A percentile compares a stretch with the other conserved stretches of the same genome.
phyloP scores from a whole-genome alignment of 2,797 vertebrate species.

The Acipenser transmontanus region DNA sequence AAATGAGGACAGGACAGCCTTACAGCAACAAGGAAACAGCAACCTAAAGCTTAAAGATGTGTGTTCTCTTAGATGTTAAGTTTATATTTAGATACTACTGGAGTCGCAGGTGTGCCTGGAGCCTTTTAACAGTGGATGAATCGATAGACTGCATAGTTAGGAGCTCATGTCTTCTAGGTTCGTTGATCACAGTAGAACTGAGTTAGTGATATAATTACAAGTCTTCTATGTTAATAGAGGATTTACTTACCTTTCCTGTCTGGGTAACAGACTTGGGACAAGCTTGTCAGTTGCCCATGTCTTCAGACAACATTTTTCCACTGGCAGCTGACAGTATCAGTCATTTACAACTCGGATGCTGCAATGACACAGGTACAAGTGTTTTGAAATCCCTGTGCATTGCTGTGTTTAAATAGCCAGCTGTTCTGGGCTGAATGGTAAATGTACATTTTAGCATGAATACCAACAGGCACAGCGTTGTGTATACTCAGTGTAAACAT shows the following conservation, averaged over 20 bases:
- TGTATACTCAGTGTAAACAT: background rate
- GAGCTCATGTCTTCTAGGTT: no score
- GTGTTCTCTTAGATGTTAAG: background rate
- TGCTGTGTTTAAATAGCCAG: background rate
- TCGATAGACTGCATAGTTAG: no score
- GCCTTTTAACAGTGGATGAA: no score
- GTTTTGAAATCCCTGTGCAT: background rate
- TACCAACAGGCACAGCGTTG: background rate
- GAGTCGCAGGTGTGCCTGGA: no score
- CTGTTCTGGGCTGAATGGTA: constrained; percentile 3
- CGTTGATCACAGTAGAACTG: no score
- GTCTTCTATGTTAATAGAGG: background rate
- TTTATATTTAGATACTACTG: background rate
- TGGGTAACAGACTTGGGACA: background rate
- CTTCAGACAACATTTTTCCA: constrained; percentile 2
- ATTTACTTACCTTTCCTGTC: background rate
- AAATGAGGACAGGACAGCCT: no score
- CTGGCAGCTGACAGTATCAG: background rate
- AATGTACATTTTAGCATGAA: background rate
- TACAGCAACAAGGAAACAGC: no score
- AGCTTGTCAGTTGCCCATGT: background rate
- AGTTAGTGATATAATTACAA: background rate
- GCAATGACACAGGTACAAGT: background rate
- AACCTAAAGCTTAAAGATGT: no score
- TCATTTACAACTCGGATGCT: background rate